These are phyloP conservation scores for Kuschelorhynchus macadamiae DNA, from an alignment of 2,888 invertebrate genomes.

Conservation along the genomic window DNA sequence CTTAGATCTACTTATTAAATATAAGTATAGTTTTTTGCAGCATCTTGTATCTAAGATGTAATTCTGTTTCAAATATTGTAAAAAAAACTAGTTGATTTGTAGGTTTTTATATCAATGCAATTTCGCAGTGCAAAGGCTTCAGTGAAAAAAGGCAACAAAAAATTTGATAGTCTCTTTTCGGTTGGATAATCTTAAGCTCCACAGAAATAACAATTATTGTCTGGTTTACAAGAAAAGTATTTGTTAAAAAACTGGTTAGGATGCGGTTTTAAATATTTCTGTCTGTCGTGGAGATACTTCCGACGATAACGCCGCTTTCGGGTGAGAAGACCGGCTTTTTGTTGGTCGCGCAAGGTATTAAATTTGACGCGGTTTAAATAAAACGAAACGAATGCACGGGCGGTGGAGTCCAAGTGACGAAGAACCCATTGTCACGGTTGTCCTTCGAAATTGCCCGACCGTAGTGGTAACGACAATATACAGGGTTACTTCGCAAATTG, in stretches of 20 bases:
- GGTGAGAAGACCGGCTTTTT: constrained; percentile 56
- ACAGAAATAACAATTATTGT: constrained; percentile 29
- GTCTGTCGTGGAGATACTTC: constrained; percentile 40
- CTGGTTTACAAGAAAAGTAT: constrained; percentile 43
- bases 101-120: too few relatives aligned
- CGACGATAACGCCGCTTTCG: constrained; percentile 54
- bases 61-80: too few relatives aligned
- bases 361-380: constrained; percentile 63
- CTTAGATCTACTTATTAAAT: too few relatives aligned
- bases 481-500: constrained; percentile 17
- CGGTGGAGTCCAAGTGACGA: constrained; percentile 20
- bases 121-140: too few relatives aligned
- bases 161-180: constrained; percentile 4
- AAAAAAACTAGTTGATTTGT: too few relatives aligned
- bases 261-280: constrained; percentile 46
- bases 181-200: constrained; percentile 26
- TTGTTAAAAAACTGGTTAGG: constrained; percentile 43
- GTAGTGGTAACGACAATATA: constrained; percentile 24
- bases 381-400: constrained; percentile 57
- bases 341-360: constrained; percentile 57
- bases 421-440: constrained; percentile 53
- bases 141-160: not conserved
- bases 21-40: too few relatives aligned
- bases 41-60: too few relatives aligned
- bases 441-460: constrained; percentile 31